Percentiles rank a stretch among this genome's conserved stretches.
Conservation (phyloP, 2,797 vertebrate genomes). For the Anableps anableps region DNA sequence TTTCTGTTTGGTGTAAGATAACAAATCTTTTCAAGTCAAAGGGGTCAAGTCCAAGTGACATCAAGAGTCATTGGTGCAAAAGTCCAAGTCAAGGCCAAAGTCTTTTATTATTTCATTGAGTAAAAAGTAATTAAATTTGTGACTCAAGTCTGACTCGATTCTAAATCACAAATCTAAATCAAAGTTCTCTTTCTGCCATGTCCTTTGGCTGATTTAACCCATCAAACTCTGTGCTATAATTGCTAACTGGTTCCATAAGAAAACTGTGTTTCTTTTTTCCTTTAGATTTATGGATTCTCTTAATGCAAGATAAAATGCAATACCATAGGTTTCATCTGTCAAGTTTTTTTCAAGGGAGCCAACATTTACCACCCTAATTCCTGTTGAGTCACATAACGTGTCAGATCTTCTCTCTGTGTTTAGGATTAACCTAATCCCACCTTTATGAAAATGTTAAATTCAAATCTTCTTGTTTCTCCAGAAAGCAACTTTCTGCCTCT, state of each 20-base stretch:
- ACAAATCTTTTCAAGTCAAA: too few relatives aligned
- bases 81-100: not conserved
- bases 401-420: slow-evolving; percentile 62
- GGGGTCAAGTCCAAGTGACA: not conserved
- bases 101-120: not conserved
- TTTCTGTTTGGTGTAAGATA: not conserved
- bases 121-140: not conserved
- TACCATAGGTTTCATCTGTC: slow-evolving; percentile 11
- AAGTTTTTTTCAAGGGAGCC: slow-evolving; percentile 26
- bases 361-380: slow-evolving; percentile 69
- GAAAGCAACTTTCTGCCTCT: slow-evolving; percentile 63
- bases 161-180: not conserved
- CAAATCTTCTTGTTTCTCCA: slow-evolving; percentile 49
- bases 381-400: slow-evolving; percentile 65
- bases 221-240: too few relatives aligned
- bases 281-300: slow-evolving; percentile 2
- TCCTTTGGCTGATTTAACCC: too few relatives aligned
- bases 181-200: not conserved
- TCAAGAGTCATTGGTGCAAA: not conserved
- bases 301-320: not conserved
- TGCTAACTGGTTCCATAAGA: not conserved
- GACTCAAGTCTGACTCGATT: not conserved
- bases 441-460: slow-evolving; percentile 70
- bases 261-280: not conserved
- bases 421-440: slow-evolving; percentile 75